Evolutionary conservation across 2,797 vertebrate genomes (phyloP).

Genomic region (Eleutherodactylus coqui): DNA sequence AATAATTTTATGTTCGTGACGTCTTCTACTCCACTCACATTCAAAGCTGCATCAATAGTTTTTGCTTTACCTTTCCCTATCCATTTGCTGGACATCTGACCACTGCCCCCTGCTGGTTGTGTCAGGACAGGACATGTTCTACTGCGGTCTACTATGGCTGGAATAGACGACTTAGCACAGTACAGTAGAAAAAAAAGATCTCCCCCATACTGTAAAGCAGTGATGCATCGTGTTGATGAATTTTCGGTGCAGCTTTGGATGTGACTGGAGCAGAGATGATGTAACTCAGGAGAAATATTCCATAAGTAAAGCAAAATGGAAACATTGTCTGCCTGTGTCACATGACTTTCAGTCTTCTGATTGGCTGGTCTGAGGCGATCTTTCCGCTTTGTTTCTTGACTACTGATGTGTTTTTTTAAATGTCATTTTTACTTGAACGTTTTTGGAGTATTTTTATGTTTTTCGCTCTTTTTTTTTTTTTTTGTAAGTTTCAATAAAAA

Average conservation of each 20-base stretch:
- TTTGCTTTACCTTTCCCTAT: not conserved
- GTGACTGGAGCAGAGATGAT: not conserved
- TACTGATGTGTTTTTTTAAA: not conserved
- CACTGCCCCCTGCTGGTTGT: not conserved
- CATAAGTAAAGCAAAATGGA: not conserved
- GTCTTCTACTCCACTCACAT: not conserved
- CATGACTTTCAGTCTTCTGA: not conserved
- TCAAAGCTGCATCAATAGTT: not conserved
- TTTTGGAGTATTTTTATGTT: not conserved
- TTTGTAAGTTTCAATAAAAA: constrained; percentile 10
- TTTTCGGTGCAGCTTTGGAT: not conserved
- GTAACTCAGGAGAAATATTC: not conserved
- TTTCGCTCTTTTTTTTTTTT: not conserved
- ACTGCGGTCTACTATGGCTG: not conserved
- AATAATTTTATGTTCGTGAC: too few species aligned
- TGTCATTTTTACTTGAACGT: not conserved
- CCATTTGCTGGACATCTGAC: not conserved
- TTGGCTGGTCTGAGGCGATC: not conserved
- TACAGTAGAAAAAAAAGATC: too few species aligned
- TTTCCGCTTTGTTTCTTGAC: not conserved
- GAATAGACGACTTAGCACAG: too few species aligned
- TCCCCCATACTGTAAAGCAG: too few species aligned
- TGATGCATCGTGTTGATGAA: too few species aligned
- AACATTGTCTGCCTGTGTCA: not conserved
- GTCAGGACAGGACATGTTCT: not conserved